phyloP scores from a whole-genome alignment of 2,888 invertebrate species.

The Ichneumon xanthorius region DNA sequence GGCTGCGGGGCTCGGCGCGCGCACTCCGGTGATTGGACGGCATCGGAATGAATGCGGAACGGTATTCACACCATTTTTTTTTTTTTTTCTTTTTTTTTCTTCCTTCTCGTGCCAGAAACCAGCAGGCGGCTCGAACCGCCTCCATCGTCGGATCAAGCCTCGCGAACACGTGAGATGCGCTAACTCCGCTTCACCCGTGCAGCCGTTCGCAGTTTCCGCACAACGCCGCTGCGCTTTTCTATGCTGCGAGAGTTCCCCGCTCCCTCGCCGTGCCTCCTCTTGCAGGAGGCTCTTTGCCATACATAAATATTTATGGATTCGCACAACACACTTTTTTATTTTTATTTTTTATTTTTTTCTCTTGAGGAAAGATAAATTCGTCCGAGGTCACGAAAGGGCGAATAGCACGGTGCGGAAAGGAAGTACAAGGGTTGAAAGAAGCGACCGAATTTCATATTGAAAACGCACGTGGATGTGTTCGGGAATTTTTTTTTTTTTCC shows the following conservation, averaged over 20 bases:
- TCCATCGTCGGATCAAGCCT: constrained; percentile 34
- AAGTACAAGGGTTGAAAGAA: neutral
- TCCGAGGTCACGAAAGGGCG: neutral
- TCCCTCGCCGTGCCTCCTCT: neutral
- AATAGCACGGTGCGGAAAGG: neutral
- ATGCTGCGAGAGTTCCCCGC: neutral
- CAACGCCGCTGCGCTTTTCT: constrained; percentile 1
- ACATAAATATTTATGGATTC: constrained; percentile 10
- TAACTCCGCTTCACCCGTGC: neutral
- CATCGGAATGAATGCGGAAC: constrained; percentile 77
- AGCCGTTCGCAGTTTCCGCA: constrained; percentile 10
- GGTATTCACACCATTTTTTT: constrained; percentile 75
- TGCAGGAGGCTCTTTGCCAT: neutral
- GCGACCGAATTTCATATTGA: neutral
- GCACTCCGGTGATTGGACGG: constrained; percentile 65
- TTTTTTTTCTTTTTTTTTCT: constrained; percentile 69
- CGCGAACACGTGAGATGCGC: constrained; percentile 31
- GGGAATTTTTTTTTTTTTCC: too few species aligned
- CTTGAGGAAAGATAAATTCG: neutral
- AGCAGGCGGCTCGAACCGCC: constrained; percentile 41
- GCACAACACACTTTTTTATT: neutral
- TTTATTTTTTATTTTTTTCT: neutral
- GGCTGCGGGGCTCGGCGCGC: constrained; percentile 22
- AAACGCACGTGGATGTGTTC: neutral
- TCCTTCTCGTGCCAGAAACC: constrained; percentile 44